Conservation (phyloP, 1,140 invertebrate species). For the Melipona quadrifasciata region DNA sequence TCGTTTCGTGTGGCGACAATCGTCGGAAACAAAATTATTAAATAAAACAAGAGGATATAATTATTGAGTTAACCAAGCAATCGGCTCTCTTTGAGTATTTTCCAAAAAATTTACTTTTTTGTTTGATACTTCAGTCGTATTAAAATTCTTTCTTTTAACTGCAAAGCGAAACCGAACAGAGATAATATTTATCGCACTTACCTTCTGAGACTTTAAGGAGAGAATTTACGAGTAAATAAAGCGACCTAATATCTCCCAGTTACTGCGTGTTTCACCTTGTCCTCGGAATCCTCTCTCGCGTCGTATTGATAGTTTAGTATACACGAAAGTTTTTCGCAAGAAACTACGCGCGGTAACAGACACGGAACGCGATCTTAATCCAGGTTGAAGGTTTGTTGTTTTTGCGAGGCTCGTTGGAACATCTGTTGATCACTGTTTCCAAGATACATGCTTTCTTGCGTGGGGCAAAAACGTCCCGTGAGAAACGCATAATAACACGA, state of each 20-base stretch:
- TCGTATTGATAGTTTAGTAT: not conserved
- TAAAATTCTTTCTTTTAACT: not conserved
- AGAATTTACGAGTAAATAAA: not conserved
- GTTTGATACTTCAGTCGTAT: not conserved
- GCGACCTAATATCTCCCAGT: not conserved
- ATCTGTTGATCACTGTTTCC: constrained; percentile 10
- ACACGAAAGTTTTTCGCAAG: not conserved
- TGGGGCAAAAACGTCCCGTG: not conserved
- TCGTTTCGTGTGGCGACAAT: too few species aligned
- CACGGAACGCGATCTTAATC: not conserved
- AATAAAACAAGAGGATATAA: too few species aligned
- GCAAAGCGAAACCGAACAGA: not conserved
- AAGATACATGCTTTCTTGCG: not conserved
- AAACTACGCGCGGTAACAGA: not conserved
- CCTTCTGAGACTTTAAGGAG: not conserved
- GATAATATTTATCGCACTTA: not conserved
- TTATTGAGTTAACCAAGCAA: too few species aligned
- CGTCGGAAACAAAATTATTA: too few species aligned
- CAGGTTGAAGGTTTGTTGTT: not conserved
- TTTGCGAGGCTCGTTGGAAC: not conserved
- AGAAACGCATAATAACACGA: not conserved
- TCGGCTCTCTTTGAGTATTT: too few species aligned
- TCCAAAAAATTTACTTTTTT: too few species aligned
- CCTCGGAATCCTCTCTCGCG: not conserved
- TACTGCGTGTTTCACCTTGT: not conserved